Conservation (phyloP, 2,797 vertebrate genomes). For the Hydrophis major region DNA sequence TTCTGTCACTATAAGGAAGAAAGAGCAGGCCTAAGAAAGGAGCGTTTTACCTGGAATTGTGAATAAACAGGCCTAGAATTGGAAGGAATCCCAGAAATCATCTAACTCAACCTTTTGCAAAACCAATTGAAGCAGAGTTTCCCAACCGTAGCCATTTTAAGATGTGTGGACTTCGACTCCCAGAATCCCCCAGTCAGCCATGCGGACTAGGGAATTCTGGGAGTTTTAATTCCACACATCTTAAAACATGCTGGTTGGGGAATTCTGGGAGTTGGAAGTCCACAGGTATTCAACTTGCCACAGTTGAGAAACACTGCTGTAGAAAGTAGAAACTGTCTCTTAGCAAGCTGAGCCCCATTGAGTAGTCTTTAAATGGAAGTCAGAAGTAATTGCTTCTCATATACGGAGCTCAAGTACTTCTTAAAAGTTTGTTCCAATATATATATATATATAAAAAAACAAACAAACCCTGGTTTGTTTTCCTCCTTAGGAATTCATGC, state of each 20-base stretch:
- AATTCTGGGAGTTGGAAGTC: not conserved
- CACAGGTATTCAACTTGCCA: not conserved
- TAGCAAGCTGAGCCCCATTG: not conserved
- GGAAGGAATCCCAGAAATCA: not conserved
- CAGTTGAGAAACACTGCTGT: not conserved
- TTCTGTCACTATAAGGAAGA: not conserved
- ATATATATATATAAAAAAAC: too few relatives aligned
- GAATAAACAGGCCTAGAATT: not conserved
- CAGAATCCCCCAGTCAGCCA: too few relatives aligned
- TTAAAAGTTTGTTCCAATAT: too few relatives aligned
- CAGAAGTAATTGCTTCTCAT: not conserved
- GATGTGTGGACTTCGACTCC: not conserved
- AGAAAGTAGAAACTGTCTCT: not conserved
- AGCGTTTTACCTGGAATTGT: not conserved
- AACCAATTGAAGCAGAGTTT: not conserved
- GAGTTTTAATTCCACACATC: too few relatives aligned
- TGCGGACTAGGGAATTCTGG: too few relatives aligned
- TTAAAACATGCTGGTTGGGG: too few relatives aligned
- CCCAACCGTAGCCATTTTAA: not conserved
- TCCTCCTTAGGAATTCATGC: not conserved
- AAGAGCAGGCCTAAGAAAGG: not conserved
- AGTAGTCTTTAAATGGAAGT: not conserved
- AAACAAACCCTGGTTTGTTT: not conserved
- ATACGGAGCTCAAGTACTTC: too few relatives aligned
- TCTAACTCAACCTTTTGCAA: not conserved